Percentiles rank a stretch among this genome's conserved stretches.
phyloP scores from a whole-genome alignment of 2,113 vertebrate species.

The Nannobrachium achirus region DNA sequence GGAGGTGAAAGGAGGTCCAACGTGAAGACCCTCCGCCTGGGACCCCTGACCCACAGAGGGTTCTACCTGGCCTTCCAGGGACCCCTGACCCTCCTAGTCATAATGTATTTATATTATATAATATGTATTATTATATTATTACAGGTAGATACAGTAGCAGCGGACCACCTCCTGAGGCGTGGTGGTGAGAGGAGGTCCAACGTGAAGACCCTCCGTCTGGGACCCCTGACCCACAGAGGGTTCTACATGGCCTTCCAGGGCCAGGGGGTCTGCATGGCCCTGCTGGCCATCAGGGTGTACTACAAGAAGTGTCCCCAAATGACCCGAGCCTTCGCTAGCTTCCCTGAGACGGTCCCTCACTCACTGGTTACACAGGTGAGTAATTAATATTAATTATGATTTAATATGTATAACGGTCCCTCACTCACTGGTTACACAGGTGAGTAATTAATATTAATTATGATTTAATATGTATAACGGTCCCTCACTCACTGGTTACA shows the following conservation, averaged over 20 bases:
- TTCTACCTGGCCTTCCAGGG: constrained; percentile 89
- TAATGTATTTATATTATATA: too few relatives aligned
- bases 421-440: neutral
- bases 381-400: too few relatives aligned
- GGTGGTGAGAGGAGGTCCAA: constrained; percentile 74
- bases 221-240: constrained; percentile 74
- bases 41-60: constrained; percentile 74
- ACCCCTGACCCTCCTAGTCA: too few relatives aligned
- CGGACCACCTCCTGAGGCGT: constrained; percentile 80
- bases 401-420: neutral
- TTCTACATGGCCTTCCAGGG: constrained; percentile 89
- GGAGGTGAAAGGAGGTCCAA: constrained; percentile 74
- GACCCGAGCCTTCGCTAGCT: constrained; percentile 78
- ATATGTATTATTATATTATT: too few relatives aligned
- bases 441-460: neutral
- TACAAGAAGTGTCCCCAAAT: constrained; percentile 82
- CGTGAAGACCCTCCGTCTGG: constrained; percentile 80
- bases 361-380: constrained; percentile 81
- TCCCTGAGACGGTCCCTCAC: constrained; percentile 83
- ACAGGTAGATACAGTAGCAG: constrained; percentile 80
- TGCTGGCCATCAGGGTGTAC: constrained; percentile 84
- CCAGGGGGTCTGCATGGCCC: constrained; percentile 87
- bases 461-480: too few relatives aligned
- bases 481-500: too few relatives aligned
- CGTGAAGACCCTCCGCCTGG: constrained; percentile 80